Percentiles rank a stretch among this genome's conserved stretches.
Conservation (phyloP, 2,113 vertebrate species). For the Leucoraja erinaceus region DNA sequence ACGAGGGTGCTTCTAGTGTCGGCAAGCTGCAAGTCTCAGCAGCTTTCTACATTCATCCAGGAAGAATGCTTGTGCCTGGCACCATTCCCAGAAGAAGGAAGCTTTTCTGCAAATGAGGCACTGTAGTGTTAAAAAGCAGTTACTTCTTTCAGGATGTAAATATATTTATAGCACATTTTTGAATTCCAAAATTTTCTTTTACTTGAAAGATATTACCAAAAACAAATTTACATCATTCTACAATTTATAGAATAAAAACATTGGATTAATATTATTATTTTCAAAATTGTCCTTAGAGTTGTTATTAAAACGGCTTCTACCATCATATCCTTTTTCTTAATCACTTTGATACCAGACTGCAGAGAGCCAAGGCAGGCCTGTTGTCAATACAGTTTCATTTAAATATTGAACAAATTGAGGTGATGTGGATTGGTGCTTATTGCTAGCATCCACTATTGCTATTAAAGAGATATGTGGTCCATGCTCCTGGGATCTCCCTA, state of each 20-base stretch:
- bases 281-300: not conserved
- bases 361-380: not conserved
- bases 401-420: not conserved
- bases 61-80: slow-evolving; percentile 45
- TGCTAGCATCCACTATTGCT: not conserved
- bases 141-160: slow-evolving; percentile 8
- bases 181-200: not conserved
- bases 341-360: not conserved
- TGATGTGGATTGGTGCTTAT: not conserved
- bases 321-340: not conserved
- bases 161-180: not conserved
- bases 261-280: not conserved
- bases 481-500: not conserved
- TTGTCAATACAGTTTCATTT: not conserved
- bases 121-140: slow-evolving; percentile 5
- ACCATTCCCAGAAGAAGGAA: not conserved
- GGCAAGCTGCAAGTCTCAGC: slow-evolving; percentile 55
- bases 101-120: not conserved
- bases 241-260: not conserved
- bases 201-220: not conserved
- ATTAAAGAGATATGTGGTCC: not conserved
- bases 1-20: slow-evolving; percentile 42
- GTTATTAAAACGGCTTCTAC: not conserved
- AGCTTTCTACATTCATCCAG: slow-evolving; percentile 44
- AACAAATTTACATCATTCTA: not conserved